phyloP scores from a whole-genome alignment of 1,140 invertebrate species.

The Drosophila sucinea region DNA sequence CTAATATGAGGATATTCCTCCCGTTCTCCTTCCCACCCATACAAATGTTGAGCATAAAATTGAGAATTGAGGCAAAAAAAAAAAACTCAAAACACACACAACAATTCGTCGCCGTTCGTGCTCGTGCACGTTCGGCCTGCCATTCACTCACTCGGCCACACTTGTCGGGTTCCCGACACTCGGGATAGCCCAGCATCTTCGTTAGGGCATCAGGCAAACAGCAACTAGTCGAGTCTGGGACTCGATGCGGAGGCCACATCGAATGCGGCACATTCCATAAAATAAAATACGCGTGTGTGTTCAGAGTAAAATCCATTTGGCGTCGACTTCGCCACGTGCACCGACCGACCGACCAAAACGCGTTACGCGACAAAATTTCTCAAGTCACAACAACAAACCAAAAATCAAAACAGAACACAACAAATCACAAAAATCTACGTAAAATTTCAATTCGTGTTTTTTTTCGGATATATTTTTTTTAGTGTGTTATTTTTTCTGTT shows the following conservation, averaged over 20 bases:
- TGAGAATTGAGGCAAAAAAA: conserved; percentile 12
- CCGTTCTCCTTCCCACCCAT: neutral
- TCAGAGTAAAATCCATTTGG: conserved; percentile 44
- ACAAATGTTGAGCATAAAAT: conserved; percentile 7
- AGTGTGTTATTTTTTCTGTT: neutral
- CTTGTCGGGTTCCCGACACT: too few species aligned
- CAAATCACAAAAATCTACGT: neutral
- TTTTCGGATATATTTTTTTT: neutral
- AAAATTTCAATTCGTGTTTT: neutral
- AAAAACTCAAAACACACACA: conserved; percentile 11
- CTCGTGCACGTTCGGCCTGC: neutral
- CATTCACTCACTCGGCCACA: neutral
- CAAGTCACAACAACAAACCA: neutral
- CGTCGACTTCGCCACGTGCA: conserved; percentile 75
- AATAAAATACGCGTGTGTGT: conserved; percentile 25
- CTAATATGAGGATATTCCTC: conserved; percentile 2
- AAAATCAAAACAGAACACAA: conserved; percentile 15
- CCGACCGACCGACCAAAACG: conserved; percentile 37
- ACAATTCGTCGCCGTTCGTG: conserved; percentile 4
- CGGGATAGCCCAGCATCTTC: conserved; percentile 28
- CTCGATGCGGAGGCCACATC: conserved; percentile 59
- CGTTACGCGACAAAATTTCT: neutral
- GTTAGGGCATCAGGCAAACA: conserved; percentile 18
- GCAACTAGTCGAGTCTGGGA: conserved; percentile 66
- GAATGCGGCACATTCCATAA: conserved; percentile 44